These are phyloP conservation scores for Lepidocolaptes lacrymiger DNA, from an alignment of 2,797 vertebrate species.

Conservation along the genomic window DNA sequence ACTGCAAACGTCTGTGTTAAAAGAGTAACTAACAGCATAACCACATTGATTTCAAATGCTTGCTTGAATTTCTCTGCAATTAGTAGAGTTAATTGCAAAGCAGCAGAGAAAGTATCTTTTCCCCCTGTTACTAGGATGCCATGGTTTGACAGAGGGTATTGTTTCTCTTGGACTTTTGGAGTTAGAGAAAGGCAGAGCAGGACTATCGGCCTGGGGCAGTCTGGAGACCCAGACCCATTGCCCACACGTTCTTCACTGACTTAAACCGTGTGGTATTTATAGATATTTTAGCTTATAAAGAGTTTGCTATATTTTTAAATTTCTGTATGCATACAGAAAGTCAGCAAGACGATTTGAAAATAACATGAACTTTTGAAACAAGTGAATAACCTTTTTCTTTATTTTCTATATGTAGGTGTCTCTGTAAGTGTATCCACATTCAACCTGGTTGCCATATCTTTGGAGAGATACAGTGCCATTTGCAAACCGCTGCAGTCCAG, in stretches of 20 bases:
- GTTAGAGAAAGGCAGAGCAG: not conserved
- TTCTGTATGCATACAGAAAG: not conserved
- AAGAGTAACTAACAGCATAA: not conserved
- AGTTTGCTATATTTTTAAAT: not conserved
- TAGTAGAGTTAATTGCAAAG: not conserved
- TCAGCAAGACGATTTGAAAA: not conserved
- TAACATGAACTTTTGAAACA: not conserved
- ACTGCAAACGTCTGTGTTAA: not conserved
- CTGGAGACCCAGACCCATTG: not conserved
- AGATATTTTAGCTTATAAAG: not conserved
- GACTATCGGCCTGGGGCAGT: not conserved
- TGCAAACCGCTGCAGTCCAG: slow-evolving; percentile 94
- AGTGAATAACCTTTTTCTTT: not conserved
- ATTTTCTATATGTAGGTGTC: slow-evolving; percentile 74
- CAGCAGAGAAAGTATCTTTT: not conserved
- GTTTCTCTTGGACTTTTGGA: not conserved
- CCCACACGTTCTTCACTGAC: not conserved
- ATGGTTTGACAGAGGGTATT: not conserved
- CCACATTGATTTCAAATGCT: not conserved
- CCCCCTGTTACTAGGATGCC: not conserved
- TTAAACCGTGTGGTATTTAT: not conserved
- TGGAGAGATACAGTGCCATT: slow-evolving; percentile 97
- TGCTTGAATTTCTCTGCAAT: not conserved
- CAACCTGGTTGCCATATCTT: slow-evolving; percentile 95
- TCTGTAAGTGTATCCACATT: slow-evolving; percentile 97